Base-by-base conservation (phyloP, 2,888 invertebrate genomes). In the Sinohyriopsis cumingii region DNA sequence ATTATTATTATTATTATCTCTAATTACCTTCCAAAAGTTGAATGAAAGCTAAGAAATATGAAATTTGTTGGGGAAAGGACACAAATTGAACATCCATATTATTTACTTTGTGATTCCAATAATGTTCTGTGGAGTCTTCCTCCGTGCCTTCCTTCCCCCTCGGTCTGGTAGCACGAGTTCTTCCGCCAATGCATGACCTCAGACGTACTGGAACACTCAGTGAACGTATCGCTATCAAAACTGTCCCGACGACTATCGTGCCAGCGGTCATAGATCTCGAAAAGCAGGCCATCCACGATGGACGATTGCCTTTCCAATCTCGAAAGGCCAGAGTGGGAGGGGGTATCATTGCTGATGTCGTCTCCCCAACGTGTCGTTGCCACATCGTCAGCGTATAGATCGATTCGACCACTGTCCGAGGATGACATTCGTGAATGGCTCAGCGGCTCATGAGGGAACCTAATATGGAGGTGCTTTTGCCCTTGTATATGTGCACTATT, bases 171-270 rank as follows among this genome's bases (percentile, higher is more conserved):
- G 22, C 72, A 65, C 6, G 79, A 78, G 28, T 67, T 76, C 55
- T 81, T 75, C 19, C 80, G 60, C 73, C 79, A 78, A 63, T 80
- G 83, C 63, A 84, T 79, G 62, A 86, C 80, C 66, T 88, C 89
- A 5, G 88, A 87, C 3, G 88, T 87, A 66, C 87, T 87, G 28
- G 89, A 88, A 70, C 85, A 86, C 69, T 89, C 89, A 18, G 89
- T 89, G 78, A 88, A 86, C 0, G 89, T 89, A 75, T 89, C 89
- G 65, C 88, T 89, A 76, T 89, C 89, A 71, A 88, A 85, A 75
- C 89, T 89, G 73, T 88, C 87, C 68, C 85, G 78, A 33, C 79
- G 75, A 18, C 78, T 75, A 61, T 81, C 84, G 62, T 87, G 84
- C 87, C 87, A 88, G 24, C 86, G 84, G 70, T 89, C 87, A 67